Evolutionary conservation across 2,113 vertebrate species (phyloP).

Genomic region (Lipotes vexillifer): DNA sequence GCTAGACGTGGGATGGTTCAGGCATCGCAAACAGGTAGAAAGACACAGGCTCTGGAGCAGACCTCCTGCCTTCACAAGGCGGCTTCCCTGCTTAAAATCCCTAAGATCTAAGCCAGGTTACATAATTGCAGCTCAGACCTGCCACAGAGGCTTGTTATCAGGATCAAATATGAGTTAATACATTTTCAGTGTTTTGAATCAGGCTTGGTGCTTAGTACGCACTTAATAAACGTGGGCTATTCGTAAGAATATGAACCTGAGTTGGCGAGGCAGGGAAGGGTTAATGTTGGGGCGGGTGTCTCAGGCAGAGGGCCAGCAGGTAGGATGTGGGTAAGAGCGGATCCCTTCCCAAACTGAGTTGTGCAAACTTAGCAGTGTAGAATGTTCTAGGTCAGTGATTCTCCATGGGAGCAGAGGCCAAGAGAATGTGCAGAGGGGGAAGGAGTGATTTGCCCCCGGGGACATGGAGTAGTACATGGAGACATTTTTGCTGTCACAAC

Average conservation of each 20-base stretch:
- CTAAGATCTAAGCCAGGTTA: fast-evolving
- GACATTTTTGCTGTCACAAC: fast-evolving
- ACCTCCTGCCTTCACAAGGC: no score
- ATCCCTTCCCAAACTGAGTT: fast-evolving
- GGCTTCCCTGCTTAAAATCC: neutral
- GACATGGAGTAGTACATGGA: neutral
- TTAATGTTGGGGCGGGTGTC: neutral
- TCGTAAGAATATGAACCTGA: fast-evolving
- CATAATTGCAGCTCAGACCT: neutral
- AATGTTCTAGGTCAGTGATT: neutral
- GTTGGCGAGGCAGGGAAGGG: no score
- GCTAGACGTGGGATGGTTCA: neutral
- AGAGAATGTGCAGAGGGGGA: neutral
- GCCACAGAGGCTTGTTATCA: neutral
- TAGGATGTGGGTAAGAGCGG: fast-evolving
- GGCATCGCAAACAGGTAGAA: neutral
- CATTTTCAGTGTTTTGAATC: neutral
- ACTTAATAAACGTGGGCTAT: fast-evolving
- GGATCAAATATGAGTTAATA: fast-evolving
- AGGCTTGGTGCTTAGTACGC: neutral
- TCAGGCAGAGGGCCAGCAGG: fast-evolving
- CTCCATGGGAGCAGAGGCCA: neutral
- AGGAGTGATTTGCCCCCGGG: neutral
- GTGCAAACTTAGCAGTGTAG: fast-evolving
- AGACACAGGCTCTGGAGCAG: no score